A percentile compares a stretch with the other conserved stretches of the same genome.
Conservation (phyloP, 2,113 vertebrate species). For the Melozone crissalis region DNA sequence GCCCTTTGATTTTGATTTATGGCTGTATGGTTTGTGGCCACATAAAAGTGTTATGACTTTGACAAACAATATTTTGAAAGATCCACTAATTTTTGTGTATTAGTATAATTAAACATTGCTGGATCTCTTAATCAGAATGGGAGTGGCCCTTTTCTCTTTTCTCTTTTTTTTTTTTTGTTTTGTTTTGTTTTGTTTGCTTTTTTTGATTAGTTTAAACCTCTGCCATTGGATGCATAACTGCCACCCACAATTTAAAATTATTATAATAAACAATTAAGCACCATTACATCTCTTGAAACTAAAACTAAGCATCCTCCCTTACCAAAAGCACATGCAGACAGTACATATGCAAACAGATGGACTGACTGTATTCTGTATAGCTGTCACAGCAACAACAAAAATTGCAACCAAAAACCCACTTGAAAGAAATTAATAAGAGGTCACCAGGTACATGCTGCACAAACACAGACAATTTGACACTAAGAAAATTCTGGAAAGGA, state of each 20-base stretch:
- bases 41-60: background rate
- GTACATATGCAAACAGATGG: too few species aligned
- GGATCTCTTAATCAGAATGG: background rate
- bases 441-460: background rate
- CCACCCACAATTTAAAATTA: background rate
- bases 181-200: background rate
- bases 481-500: background rate
- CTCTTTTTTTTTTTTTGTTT: background rate
- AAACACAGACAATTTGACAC: background rate
- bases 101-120: background rate
- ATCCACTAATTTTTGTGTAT: background rate
- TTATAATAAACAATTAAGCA: background rate
- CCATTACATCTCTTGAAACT: background rate
- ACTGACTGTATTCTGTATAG: background rate
- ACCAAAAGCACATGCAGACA: background rate
- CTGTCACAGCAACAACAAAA: background rate
- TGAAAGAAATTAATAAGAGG: background rate
- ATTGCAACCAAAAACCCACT: background rate
- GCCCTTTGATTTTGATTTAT: background rate
- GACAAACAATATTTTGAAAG: background rate
- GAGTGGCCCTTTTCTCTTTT: too few species aligned
- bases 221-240: background rate
- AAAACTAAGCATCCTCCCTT: background rate
- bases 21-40: background rate
- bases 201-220: background rate